Conservation (phyloP, 2,113 vertebrate species). For the Macroglossus sobrinus region DNA sequence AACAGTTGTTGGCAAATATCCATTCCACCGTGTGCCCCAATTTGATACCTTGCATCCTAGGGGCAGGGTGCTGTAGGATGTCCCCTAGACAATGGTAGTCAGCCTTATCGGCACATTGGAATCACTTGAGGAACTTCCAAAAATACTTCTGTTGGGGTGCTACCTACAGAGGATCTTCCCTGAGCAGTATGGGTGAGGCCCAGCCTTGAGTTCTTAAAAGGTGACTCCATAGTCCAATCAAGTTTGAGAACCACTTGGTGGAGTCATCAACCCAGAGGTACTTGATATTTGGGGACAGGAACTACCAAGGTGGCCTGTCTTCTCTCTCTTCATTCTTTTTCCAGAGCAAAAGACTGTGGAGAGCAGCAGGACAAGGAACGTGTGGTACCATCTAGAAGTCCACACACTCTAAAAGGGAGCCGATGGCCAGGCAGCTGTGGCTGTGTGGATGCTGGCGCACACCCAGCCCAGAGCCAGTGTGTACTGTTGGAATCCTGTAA, state of each 20-base stretch:
- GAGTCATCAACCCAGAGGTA: background rate
- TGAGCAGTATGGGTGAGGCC: too few relatives aligned
- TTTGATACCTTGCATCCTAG: background rate
- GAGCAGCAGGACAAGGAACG: background rate
- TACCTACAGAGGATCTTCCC: background rate
- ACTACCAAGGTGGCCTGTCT: background rate
- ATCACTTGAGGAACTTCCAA: background rate
- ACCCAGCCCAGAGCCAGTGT: background rate
- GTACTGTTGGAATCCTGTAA: background rate
- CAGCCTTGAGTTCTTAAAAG: background rate
- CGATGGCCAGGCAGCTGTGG: background rate
- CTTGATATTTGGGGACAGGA: background rate
- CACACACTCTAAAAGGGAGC: background rate
- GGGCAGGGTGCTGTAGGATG: too few relatives aligned
- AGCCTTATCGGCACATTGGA: background rate
- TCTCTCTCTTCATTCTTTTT: background rate
- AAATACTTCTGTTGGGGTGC: background rate
- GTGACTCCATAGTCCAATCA: background rate
- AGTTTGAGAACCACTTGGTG: background rate
- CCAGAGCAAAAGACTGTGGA: background rate
- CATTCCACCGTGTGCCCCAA: too few relatives aligned
- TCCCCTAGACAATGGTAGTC: background rate
- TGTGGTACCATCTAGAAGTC: rapidly evolving
- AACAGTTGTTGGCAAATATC: background rate
- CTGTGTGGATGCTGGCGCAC: background rate